A percentile compares a stretch with the other conserved stretches of the same genome.
Conservation (phyloP, 2,888 invertebrate species). For the Holacanthella duospinosa region DNA sequence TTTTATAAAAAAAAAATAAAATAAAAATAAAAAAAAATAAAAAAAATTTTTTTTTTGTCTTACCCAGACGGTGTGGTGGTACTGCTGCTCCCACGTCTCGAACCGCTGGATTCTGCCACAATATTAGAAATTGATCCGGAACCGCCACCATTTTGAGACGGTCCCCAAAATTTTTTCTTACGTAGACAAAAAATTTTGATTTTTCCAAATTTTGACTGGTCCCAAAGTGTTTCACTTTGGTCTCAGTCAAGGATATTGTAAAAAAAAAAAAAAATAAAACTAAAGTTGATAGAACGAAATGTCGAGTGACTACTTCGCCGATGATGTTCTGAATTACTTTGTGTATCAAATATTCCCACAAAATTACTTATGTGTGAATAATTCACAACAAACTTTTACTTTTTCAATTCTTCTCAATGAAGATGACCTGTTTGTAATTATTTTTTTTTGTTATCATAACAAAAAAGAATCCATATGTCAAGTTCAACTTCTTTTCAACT, state of each 20-base stretch:
- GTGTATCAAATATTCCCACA: not conserved
- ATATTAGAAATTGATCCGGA: not conserved
- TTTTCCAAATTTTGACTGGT: not conserved
- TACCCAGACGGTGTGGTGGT: no score
- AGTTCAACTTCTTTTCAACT: not conserved
- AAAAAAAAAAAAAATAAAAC: no score
- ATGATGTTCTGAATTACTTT: not conserved
- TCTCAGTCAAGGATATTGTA: no score
- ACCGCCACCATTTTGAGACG: not conserved
- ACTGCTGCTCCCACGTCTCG: not conserved
- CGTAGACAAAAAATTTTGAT: conserved; percentile 7
- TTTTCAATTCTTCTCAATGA: not conserved
- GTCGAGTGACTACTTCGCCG: no score
- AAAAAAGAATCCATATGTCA: not conserved
- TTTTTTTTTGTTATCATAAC: no score
- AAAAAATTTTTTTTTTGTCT: not conserved
- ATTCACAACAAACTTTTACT: not conserved
- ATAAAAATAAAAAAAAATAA: not conserved
- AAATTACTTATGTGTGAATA: not conserved
- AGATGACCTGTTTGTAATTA: no score
- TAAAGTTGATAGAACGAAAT: no score
- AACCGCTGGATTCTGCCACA: not conserved
- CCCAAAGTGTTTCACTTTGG: no score
- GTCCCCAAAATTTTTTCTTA: conserved; percentile 9
- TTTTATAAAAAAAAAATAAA: not conserved